A percentile compares a stretch with the other conserved stretches of the same genome.
Conservation (phyloP, 2,113 vertebrate genomes). For the Hypanus sabinus region DNA sequence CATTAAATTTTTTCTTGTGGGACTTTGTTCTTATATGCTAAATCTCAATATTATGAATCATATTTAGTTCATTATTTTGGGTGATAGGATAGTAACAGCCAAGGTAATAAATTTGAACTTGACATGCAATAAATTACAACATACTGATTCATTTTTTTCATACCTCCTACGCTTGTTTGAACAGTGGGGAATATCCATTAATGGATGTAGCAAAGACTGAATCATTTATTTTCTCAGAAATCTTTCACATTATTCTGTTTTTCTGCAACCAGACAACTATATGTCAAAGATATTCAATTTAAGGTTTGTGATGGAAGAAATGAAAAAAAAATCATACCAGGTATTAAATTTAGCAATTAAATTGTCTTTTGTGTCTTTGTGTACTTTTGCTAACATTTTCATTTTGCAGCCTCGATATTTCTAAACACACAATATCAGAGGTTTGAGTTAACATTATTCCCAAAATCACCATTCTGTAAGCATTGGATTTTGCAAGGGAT, state of each 20-base stretch:
- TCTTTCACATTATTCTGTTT: neutral
- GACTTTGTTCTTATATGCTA: neutral
- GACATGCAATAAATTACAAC: no score
- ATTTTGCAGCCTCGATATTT: neutral
- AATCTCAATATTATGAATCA: neutral
- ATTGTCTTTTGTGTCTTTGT: neutral
- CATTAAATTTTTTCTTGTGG: neutral
- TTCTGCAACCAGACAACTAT: neutral
- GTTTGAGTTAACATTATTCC: neutral
- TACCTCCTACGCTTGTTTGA: neutral
- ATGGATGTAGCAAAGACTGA: neutral
- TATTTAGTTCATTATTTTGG: neutral
- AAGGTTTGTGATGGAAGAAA: neutral
- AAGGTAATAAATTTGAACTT: neutral
- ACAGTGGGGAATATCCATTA: neutral
- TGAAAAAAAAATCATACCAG: neutral
- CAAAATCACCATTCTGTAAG: neutral
- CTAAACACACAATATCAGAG: neutral
- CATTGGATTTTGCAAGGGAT: neutral
- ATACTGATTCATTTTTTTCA: neutral
- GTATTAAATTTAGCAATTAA: neutral
- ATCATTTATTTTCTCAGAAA: neutral
- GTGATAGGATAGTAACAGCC: neutral
- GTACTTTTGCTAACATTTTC: neutral
- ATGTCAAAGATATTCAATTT: neutral